Evolutionary conservation across 2,888 invertebrate genomes (phyloP).

Genomic region (Entomobrya proxima): DNA sequence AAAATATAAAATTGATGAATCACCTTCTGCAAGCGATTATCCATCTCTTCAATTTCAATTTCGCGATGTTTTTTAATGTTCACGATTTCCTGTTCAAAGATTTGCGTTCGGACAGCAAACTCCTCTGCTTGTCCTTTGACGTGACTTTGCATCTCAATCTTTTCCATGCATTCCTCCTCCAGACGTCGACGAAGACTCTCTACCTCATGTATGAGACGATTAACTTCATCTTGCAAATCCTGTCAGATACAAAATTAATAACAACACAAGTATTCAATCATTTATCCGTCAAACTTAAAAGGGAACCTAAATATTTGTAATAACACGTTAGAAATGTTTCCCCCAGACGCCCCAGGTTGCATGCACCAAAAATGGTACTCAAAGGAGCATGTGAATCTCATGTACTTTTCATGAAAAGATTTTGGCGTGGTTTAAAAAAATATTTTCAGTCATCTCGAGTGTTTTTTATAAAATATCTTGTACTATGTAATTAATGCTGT

Average conservation of each 20-base stretch:
- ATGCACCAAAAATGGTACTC: too few relatives aligned
- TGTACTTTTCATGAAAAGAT: neutral
- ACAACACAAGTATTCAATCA: neutral
- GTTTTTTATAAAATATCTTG: neutral
- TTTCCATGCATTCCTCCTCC: conserved; percentile 71
- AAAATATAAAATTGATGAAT: too few relatives aligned
- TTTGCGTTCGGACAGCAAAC: conserved; percentile 70
- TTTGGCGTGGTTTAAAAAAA: too few relatives aligned
- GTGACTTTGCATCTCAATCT: conserved; percentile 70
- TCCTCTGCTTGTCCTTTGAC: conserved; percentile 70
- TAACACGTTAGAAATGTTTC: conserved; percentile 3
- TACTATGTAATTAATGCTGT: neutral
- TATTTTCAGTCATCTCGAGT: too few relatives aligned
- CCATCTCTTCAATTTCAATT: conserved; percentile 72
- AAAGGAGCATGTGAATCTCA: too few relatives aligned
- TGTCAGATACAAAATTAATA: conserved; percentile 20
- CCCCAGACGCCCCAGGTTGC: neutral
- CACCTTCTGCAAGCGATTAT: conserved; percentile 71
- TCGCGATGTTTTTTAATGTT: conserved; percentile 71
- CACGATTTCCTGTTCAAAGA: conserved; percentile 71
- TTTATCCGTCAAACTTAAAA: neutral
- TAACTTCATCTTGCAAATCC: conserved; percentile 72
- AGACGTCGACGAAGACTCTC: conserved; percentile 67
- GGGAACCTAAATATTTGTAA: neutral
- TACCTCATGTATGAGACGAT: conserved; percentile 66